phyloP scores from a whole-genome alignment of 2,113 vertebrate species.

The Madoqua kirkii region DNA sequence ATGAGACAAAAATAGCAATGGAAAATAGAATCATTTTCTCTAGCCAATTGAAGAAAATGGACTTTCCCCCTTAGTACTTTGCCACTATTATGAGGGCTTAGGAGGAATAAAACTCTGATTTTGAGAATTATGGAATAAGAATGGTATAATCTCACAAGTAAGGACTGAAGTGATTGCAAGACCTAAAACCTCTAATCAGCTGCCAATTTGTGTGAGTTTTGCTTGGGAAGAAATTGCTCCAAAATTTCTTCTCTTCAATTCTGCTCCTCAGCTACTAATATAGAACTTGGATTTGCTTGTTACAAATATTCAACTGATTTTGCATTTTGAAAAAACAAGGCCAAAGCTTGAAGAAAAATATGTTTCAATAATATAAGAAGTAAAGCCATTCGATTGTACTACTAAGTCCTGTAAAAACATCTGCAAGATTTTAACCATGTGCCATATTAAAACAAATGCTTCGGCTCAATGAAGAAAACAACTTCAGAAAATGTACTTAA shows the following conservation, averaged over 20 bases:
- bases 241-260: background rate
- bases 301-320: constrained; percentile 31
- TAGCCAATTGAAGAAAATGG: background rate
- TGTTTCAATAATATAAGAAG: background rate
- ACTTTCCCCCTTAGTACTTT: background rate
- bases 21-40: constrained; percentile 20
- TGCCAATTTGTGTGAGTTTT: background rate
- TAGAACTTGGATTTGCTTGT: background rate
- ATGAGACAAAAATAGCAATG: constrained; percentile 8
- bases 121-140: constrained; percentile 17
- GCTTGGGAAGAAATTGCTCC: background rate
- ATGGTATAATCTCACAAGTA: constrained; percentile 11
- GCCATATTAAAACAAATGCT: background rate
- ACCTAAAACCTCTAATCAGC: background rate
- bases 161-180: background rate
- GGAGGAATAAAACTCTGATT: constrained; percentile 8
- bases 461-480: background rate
- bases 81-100: background rate
- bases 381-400: background rate
- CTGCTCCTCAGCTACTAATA: background rate
- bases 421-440: background rate
- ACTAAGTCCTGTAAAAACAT: background rate
- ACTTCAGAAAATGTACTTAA: background rate
- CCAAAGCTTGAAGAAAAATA: background rate
- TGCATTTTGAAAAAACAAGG: constrained; percentile 31